Conservation (phyloP, 2,888 invertebrate genomes). For the Tipula confusa region DNA sequence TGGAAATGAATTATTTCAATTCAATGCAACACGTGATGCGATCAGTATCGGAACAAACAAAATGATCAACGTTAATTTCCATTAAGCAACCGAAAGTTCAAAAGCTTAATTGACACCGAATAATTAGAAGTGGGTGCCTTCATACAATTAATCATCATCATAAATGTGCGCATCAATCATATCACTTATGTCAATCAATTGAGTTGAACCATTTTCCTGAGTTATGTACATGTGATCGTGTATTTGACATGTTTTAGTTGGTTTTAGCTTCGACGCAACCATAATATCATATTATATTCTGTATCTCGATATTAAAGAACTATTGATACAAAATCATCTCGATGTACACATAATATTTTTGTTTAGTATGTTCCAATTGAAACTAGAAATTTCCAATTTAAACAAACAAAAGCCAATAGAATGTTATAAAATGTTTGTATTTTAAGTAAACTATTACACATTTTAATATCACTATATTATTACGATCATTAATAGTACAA, state of each 20-base stretch:
- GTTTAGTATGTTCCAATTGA: not conserved
- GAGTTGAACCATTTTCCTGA: not conserved
- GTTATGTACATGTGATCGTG: not conserved
- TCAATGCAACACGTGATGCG: not conserved
- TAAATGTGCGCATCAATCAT: too few species aligned
- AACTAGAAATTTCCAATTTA: not conserved
- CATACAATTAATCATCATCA: not conserved
- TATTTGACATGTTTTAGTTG: not conserved
- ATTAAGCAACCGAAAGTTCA: not conserved
- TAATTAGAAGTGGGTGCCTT: not conserved
- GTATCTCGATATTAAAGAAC: not conserved
- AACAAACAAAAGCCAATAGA: not conserved
- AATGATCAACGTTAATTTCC: too few species aligned
- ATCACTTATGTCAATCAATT: too few species aligned
- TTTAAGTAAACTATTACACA: not conserved
- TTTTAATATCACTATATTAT: not conserved
- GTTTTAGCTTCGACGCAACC: not conserved
- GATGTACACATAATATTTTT: not conserved
- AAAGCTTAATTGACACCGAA: not conserved
- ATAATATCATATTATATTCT: too few species aligned
- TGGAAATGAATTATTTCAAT: not conserved
- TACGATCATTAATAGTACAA: not conserved
- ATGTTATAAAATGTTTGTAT: not conserved
- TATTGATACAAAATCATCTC: not conserved
- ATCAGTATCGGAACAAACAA: not conserved